Conservation (phyloP, 2,797 vertebrate species). For the Rhinophrynus dorsalis region DNA sequence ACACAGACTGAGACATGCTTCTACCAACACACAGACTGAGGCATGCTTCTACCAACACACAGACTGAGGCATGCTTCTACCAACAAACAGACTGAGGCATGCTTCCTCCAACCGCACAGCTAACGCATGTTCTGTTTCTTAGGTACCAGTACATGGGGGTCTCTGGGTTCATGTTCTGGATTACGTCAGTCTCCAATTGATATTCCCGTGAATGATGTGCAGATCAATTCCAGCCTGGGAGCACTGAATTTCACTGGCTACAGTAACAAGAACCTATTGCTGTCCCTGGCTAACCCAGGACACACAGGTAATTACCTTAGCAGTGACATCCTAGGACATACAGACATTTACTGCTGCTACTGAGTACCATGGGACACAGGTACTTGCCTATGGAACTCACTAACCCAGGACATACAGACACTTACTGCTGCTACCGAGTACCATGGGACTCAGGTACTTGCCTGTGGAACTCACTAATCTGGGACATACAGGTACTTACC, state of each 20-base stretch:
- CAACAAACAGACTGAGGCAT: no score
- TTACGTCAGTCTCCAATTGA: slow-evolving; percentile 12
- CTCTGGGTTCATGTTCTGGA: background rate
- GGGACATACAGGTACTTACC: no score
- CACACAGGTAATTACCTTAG: slow-evolving; percentile 2
- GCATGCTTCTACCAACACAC: no score
- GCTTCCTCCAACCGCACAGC: no score
- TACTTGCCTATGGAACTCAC: no score
- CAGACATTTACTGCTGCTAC: background rate
- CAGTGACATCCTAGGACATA: no score
- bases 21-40: no score
- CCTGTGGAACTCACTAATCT: no score
- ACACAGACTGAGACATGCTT: no score
- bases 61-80: no score
- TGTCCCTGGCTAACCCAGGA: background rate
- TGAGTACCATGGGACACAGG: no score
- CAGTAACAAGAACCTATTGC: background rate
- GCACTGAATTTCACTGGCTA: slow-evolving; percentile 6
- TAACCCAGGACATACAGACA: background rate
- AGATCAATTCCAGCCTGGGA: background rate
- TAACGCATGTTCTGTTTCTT: background rate
- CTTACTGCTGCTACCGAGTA: background rate
- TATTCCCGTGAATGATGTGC: background rate
- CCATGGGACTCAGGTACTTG: no score
- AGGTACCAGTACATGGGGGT: slow-evolving; percentile 2